A percentile compares a stretch with the other conserved stretches of the same genome.
phyloP scores from a whole-genome alignment of 2,888 invertebrate species.

The Selenia dentaria region DNA sequence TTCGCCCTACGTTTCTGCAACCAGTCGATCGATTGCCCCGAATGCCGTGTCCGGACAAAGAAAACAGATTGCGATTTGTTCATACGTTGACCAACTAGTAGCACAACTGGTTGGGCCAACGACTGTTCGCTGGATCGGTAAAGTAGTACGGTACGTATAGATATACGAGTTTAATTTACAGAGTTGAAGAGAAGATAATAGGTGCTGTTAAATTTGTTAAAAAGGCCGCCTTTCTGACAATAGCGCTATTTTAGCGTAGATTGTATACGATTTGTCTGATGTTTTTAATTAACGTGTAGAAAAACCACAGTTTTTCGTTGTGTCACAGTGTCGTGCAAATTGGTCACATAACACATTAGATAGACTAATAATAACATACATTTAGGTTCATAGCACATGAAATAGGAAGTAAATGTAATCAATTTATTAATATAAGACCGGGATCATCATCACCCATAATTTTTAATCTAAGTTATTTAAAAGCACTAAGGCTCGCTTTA shows the following conservation, averaged over 20 bases:
- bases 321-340: too few species aligned
- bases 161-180: slow-evolving; percentile 76
- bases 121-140: slow-evolving; percentile 51
- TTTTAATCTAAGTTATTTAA: too few species aligned
- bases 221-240: slow-evolving; percentile 55
- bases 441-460: too few species aligned
- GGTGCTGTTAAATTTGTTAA: slow-evolving; percentile 72
- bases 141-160: slow-evolving; percentile 53
- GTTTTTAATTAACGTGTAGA: not conserved
- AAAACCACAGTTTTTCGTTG: too few species aligned
- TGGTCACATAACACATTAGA: too few species aligned
- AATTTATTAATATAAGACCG: too few species aligned
- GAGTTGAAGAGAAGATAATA: slow-evolving; percentile 76
- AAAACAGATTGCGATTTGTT: slow-evolving; percentile 70
- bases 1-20: slow-evolving; percentile 45
- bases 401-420: too few species aligned
- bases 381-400: too few species aligned
- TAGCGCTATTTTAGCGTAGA: slow-evolving; percentile 20
- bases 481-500: too few species aligned
- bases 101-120: slow-evolving; percentile 41
- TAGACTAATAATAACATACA: too few species aligned
- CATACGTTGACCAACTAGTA: slow-evolving; percentile 39
- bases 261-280: not conserved
- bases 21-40: slow-evolving; percentile 51
- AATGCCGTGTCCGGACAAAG: slow-evolving; percentile 67